Evolutionary conservation across 1,140 invertebrate genomes (phyloP).

Genomic region (Drosophila rhopaloa): DNA sequence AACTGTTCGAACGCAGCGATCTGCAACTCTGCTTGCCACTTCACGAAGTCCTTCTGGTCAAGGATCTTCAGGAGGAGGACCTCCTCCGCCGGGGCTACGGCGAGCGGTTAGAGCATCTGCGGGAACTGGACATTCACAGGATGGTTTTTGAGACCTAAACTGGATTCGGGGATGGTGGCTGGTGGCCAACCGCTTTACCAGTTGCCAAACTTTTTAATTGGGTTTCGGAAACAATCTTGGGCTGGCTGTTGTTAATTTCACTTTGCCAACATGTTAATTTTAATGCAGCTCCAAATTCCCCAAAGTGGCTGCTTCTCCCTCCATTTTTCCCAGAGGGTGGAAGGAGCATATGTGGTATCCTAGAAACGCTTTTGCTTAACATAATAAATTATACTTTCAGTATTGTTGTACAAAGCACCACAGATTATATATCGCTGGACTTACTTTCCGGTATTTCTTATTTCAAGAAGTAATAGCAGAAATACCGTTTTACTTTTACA

Average conservation of each 20-base stretch:
- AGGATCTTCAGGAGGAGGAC: slow-evolving; percentile 23
- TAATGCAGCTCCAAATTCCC: slow-evolving; percentile 13
- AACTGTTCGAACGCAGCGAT: slow-evolving; percentile 45
- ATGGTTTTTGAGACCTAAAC: slow-evolving; percentile 26
- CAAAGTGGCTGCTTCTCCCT: slow-evolving; percentile 5
- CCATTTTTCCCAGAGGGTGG: background rate
- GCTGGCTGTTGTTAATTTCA: slow-evolving; percentile 52
- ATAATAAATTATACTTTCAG: too few relatives aligned
- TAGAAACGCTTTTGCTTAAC: too few relatives aligned
- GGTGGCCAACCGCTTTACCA: slow-evolving; percentile 12
- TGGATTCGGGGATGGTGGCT: too few relatives aligned
- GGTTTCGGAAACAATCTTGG: slow-evolving; percentile 45
- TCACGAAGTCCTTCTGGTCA: slow-evolving; percentile 38
- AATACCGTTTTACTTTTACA: too few relatives aligned
- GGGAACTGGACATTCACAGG: slow-evolving; percentile 45
- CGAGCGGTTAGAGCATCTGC: slow-evolving; percentile 16
- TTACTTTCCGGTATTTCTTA: too few relatives aligned
- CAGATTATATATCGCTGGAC: too few relatives aligned
- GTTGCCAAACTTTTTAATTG: slow-evolving; percentile 67
- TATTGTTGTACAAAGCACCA: too few relatives aligned
- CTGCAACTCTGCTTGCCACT: slow-evolving; percentile 21
- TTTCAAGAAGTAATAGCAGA: too few relatives aligned
- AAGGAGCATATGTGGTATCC: background rate
- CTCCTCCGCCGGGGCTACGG: slow-evolving; percentile 47
- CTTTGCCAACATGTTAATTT: slow-evolving; percentile 56